A percentile compares a stretch with the other conserved stretches of the same genome.
phyloP scores from a whole-genome alignment of 2,113 vertebrate genomes.

The Pseudonaja textilis region DNA sequence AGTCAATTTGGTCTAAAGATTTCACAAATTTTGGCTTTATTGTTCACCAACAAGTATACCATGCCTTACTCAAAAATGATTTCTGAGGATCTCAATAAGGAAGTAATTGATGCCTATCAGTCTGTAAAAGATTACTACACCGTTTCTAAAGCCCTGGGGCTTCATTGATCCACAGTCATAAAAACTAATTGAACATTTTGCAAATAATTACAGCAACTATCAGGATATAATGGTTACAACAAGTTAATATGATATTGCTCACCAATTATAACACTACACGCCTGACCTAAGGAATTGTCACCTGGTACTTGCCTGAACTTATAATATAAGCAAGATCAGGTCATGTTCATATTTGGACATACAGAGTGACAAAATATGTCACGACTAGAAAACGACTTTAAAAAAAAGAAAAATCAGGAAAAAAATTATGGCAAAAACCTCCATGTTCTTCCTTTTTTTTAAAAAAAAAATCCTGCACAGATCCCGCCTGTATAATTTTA shows the following conservation, averaged over 20 bases:
- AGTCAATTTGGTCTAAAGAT: neutral
- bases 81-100: neutral
- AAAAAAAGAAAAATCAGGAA: neutral
- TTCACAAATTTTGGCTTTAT: neutral
- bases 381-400: neutral
- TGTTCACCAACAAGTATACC: neutral
- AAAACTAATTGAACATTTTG: neutral
- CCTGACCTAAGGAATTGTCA: neutral
- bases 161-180: neutral
- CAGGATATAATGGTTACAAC: neutral
- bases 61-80: neutral
- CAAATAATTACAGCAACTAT: neutral
- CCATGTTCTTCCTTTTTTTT: neutral
- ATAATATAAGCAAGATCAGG: neutral
- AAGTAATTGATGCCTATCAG: neutral
- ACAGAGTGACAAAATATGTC: neutral
- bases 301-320: neutral
- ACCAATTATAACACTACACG: neutral
- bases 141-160: neutral
- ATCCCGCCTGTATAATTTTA: neutral
- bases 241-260: neutral
- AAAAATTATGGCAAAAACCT: neutral
- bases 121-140: neutral
- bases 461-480: neutral
- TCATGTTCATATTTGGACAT: neutral